These are phyloP conservation scores for Philereme vetulata DNA, from an alignment of 2,888 invertebrate genomes.

Conservation along the genomic window DNA sequence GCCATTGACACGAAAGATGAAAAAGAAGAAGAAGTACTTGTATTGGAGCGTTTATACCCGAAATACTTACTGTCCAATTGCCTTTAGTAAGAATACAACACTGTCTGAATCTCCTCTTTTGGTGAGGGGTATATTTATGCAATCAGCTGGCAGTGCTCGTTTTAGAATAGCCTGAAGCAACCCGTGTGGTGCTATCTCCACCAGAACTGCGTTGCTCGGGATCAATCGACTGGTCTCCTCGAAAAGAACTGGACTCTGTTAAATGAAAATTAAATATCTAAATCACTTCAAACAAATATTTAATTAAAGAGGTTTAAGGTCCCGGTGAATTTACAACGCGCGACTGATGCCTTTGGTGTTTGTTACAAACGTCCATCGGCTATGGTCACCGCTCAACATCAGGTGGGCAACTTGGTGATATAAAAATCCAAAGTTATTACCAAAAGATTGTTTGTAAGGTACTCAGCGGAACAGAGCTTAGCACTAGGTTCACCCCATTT, in stretches of 20 bases:
- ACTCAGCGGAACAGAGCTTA: conserved; percentile 89
- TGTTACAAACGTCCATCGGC: too few relatives aligned
- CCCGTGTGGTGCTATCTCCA: conserved; percentile 94
- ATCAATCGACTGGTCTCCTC: conserved; percentile 90
- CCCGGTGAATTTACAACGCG: too few relatives aligned
- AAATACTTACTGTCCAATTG: conserved; percentile 67
- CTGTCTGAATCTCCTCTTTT: conserved; percentile 86
- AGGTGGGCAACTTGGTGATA: not conserved
- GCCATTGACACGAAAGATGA: too few relatives aligned
- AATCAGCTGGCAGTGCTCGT: conserved; percentile 85
- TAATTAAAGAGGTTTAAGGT: too few relatives aligned
- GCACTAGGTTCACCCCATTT: conserved; percentile 79
- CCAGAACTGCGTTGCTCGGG: conserved; percentile 89
- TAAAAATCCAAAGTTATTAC: conserved; percentile 51
- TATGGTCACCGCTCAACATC: too few relatives aligned
- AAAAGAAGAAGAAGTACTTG: too few relatives aligned
- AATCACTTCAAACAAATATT: not conserved
- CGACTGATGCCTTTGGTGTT: too few relatives aligned
- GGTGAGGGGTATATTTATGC: conserved; percentile 88
- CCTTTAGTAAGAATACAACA: conserved; percentile 77
- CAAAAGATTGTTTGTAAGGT: conserved; percentile 91
- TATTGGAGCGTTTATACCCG: too few relatives aligned
- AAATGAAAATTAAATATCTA: not conserved
- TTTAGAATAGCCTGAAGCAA: conserved; percentile 88
- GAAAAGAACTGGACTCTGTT: conserved; percentile 84